phyloP scores from a whole-genome alignment of 1,140 invertebrate genomes.

The Marisa cornuarietis region DNA sequence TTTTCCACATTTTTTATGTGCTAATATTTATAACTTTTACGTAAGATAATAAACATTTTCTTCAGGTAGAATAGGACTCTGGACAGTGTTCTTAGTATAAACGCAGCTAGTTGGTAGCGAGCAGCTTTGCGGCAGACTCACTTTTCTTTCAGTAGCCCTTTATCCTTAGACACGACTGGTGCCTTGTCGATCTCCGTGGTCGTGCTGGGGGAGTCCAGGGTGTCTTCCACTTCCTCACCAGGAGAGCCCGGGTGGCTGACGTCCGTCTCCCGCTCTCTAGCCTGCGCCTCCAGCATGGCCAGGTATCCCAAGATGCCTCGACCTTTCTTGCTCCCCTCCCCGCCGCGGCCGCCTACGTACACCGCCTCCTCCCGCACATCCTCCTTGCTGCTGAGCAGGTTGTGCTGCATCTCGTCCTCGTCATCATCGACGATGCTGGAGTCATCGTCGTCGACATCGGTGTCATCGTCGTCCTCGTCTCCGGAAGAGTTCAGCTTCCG shows the following conservation, averaged over 20 bases:
- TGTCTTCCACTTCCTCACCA: constrained; percentile 21
- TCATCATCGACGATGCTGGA: neutral
- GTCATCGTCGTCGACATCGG: constrained; percentile 26
- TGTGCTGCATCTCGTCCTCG: constrained; percentile 19
- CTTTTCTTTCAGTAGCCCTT: constrained; percentile 14
- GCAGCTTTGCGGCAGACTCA: too few species aligned
- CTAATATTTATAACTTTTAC: too few species aligned
- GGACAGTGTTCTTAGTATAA: too few species aligned
- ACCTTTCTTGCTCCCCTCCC: constrained; percentile 28
- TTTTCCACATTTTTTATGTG: too few species aligned
- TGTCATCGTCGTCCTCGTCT: constrained; percentile 35
- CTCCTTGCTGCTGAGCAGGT: constrained; percentile 20
- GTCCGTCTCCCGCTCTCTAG: constrained; percentile 33
- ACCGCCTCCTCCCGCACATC: constrained; percentile 12
- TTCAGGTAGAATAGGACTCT: too few species aligned
- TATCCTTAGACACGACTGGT: neutral
- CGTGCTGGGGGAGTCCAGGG: constrained; percentile 6
- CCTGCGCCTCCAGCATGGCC: constrained; percentile 52
- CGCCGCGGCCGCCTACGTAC: constrained; percentile 3
- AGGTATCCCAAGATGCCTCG: constrained; percentile 54
- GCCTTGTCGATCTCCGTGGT: neutral
- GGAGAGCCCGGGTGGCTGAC: constrained; percentile 24
- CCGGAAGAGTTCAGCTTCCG: constrained; percentile 34
- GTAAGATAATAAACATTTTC: too few species aligned
- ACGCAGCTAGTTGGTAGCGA: neutral